Evolutionary conservation across 2,113 vertebrate species (phyloP).

Genomic region (Sclerurus mexicanus): DNA sequence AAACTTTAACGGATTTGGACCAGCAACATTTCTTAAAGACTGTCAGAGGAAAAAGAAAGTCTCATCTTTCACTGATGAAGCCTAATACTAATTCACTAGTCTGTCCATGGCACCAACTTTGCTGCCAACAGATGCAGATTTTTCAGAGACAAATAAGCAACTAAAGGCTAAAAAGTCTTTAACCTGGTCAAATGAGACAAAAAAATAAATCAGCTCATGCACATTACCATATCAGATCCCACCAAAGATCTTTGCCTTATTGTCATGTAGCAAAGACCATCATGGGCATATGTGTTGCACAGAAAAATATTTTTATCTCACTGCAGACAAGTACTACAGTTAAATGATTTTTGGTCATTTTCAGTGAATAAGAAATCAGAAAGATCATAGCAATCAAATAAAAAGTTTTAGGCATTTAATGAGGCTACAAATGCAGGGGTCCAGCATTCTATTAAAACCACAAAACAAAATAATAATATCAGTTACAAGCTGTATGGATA

Average conservation of each 20-base stretch:
- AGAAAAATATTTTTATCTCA: not conserved
- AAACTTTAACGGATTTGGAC: constrained; percentile 14
- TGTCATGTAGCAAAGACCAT: not conserved
- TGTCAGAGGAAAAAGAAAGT: not conserved
- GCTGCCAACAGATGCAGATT: not conserved
- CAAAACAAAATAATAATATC: not conserved
- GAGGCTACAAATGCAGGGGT: not conserved
- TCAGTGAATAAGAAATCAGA: not conserved
- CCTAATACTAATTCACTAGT: not conserved
- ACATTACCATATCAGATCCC: not conserved
- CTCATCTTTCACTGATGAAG: not conserved
- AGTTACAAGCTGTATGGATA: not conserved
- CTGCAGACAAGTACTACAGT: not conserved
- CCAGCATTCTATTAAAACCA: not conserved
- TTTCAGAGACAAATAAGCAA: not conserved
- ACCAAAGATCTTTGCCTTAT: not conserved
- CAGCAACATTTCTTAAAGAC: not conserved
- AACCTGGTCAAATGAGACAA: not conserved
- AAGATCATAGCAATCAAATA: not conserved
- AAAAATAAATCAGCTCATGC: not conserved
- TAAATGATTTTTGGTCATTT: not conserved
- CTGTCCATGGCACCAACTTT: not conserved
- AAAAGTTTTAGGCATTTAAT: not conserved
- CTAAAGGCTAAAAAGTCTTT: not conserved
- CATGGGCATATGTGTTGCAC: not conserved